Conservation (phyloP, 2,888 invertebrate species). For the Caenorhabditis sinica region DNA sequence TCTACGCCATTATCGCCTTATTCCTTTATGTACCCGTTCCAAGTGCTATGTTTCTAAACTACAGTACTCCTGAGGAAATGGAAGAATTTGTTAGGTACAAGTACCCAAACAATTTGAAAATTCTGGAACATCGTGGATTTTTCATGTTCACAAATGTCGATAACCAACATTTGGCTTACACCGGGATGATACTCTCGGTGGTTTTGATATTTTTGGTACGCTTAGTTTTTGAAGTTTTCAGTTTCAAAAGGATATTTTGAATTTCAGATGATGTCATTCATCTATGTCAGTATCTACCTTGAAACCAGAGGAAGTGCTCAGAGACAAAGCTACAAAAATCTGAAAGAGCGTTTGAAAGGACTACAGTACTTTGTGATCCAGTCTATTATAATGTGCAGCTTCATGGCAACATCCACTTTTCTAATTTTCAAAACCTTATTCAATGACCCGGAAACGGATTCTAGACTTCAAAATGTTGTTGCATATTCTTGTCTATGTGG, state of each 20-base stretch:
- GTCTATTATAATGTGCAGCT: background rate
- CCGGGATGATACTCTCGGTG: background rate
- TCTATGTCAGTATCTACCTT: background rate
- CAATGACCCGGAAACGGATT: conserved; percentile 25
- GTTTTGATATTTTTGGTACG: background rate
- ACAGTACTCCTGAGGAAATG: conserved; percentile 21
- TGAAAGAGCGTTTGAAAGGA: conserved; percentile 14
- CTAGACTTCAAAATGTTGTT: background rate
- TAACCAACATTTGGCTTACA: background rate
- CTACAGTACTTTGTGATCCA: background rate
- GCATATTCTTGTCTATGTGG: conserved; percentile 30
- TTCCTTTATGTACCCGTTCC: conserved; percentile 5
- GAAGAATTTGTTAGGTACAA: conserved; percentile 13
- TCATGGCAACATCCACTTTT: background rate
- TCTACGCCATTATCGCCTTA: background rate
- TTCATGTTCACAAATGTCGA: background rate
- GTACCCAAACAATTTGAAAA: conserved; percentile 23
- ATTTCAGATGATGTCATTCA: background rate
- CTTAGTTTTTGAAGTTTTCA: background rate
- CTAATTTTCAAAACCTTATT: conserved; percentile 9
- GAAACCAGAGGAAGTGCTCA: background rate
- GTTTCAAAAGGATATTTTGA: too few species aligned
- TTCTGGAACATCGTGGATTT: conserved; percentile 10
- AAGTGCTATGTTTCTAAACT: background rate
- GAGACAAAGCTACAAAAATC: background rate